phyloP scores from a whole-genome alignment of 2,113 vertebrate species.

The Toxostoma redivivum region DNA sequence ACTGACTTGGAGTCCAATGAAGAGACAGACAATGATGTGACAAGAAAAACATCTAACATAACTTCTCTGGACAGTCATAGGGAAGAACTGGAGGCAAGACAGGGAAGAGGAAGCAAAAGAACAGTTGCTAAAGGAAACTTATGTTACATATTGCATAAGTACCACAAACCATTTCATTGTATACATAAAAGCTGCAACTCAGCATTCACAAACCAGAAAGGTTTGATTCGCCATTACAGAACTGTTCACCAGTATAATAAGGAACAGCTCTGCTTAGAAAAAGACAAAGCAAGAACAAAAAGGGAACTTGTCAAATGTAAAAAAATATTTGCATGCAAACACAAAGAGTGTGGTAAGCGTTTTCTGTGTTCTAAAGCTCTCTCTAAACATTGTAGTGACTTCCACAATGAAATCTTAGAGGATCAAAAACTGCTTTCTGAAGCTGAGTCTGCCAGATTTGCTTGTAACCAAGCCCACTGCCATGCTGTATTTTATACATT shows the following conservation, averaged over 20 bases:
- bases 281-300: constrained; percentile 81
- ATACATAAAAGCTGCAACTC: constrained; percentile 91
- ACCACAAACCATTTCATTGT: constrained; percentile 94
- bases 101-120: constrained; percentile 86
- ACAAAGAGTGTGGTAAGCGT: constrained; percentile 81
- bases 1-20: constrained; percentile 77
- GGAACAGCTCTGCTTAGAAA: constrained; percentile 89
- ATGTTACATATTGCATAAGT: constrained; percentile 90
- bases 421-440: constrained; percentile 75
- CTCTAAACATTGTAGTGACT: constrained; percentile 79
- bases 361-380: constrained; percentile 79
- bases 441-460: constrained; percentile 76
- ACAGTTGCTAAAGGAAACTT: constrained; percentile 88
- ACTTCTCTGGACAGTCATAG: constrained; percentile 66
- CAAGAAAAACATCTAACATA: constrained; percentile 56
- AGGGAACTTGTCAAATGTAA: constrained; percentile 83
- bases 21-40: constrained; percentile 61
- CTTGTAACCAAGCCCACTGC: constrained; percentile 87
- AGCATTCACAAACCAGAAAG: constrained; percentile 88
- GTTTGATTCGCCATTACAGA: constrained; percentile 90
- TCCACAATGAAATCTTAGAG: constrained; percentile 73
- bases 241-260: constrained; percentile 90
- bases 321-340: constrained; percentile 81
- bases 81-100: constrained; percentile 72
- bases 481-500: constrained; percentile 86